Conservation (phyloP, 2,113 vertebrate genomes). For the Menura novaehollandiae region DNA sequence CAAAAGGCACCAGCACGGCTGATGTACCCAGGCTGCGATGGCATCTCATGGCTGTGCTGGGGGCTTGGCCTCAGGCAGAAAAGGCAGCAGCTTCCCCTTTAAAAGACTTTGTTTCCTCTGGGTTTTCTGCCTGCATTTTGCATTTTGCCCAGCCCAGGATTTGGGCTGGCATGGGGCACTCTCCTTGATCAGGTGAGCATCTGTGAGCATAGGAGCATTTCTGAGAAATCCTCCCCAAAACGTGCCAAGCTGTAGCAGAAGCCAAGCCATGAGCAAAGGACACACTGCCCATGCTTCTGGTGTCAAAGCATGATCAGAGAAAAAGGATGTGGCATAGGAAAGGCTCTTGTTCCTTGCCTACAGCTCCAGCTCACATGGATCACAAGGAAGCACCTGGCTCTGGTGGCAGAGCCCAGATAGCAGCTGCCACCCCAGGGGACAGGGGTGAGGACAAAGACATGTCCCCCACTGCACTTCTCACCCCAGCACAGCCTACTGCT, state of each 20-base stretch:
- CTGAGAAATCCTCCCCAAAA: not conserved
- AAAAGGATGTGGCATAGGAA: not conserved
- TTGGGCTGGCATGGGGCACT: rapidly evolving
- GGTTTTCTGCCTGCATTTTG: not conserved
- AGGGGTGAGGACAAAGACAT: not conserved
- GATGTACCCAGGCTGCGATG: not conserved
- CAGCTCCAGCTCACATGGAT: rapidly evolving
- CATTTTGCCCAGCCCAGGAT: not conserved
- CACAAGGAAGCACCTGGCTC: not conserved
- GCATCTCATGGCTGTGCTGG: not conserved
- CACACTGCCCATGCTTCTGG: rapidly evolving
- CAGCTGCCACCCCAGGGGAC: not conserved
- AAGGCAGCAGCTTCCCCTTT: not conserved
- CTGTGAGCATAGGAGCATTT: not conserved
- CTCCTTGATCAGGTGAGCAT: not conserved
- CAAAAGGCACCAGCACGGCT: not conserved
- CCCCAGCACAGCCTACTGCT: not conserved
- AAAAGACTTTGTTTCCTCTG: not conserved
- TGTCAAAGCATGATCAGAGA: not conserved
- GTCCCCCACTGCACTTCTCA: rapidly evolving
- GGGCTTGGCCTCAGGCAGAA: not conserved
- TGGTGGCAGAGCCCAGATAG: not conserved
- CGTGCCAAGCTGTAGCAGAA: not conserved
- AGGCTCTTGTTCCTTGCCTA: not conserved
- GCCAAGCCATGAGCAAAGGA: not conserved